Evolutionary conservation across 2,888 invertebrate species (phyloP), one percentile per base, ranked within the genome.

Genomic region (Aleiodes leptofemur): DNA sequence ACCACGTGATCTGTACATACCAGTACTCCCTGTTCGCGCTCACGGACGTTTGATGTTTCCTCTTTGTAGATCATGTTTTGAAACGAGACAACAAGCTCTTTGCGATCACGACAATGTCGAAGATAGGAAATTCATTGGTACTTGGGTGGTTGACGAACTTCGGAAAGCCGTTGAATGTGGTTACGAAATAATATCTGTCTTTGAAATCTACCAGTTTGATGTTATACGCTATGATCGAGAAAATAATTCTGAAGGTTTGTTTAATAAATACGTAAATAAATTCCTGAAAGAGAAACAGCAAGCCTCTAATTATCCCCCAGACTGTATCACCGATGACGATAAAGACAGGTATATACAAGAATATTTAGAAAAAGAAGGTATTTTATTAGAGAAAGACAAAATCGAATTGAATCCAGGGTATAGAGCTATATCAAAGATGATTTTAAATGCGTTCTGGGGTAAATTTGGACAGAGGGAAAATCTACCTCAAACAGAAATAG

Each of bases 281-380:
- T 86, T 85, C 74, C 64, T 86, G 3, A 84, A 86, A 79, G 77
- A 83, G 1, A 84, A 86, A 77, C 82, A 83, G 31, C 81, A 85
- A 76, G 72, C 81, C 14, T 55, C 55, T 4, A 14, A 55, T 16
- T 55, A n/a, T 23, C 16, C 23, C 2, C 1, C 14, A 13, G 16
- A 38, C 3, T 56, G 70, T 29, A 14, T n/a, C 11, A 29, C 38
- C 7, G 57, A 56, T 34, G 56, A 50, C 7, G 16, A 29, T 5
- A 69, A 55, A 11, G 13, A 29, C 1, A 13, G 13, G 1, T 69
- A 55, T 23, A 69, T 69, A 14, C n/a, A 29, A 53, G 14, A 13
- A 3, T 70, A 43, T 16, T 56, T 57, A 5, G 23, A 70, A 34
- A 43, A 56, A 8, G 70, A 70, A n/a, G 56, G 70, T 70, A 56